Evolutionary conservation across 2,888 invertebrate species (phyloP).

Genomic region (Hirudinaria manillensis): DNA sequence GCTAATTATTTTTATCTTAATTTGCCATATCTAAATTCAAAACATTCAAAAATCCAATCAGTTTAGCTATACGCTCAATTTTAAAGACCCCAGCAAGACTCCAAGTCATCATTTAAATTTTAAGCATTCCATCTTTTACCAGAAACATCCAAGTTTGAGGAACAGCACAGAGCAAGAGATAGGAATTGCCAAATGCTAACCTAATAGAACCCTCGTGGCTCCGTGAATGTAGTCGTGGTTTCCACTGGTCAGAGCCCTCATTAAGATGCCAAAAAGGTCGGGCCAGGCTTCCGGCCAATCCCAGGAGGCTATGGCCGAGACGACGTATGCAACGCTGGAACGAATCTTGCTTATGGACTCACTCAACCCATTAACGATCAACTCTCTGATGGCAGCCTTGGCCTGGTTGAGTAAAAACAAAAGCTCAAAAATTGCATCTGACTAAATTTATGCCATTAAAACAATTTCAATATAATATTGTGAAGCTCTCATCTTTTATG

Average conservation of each 20-base stretch:
- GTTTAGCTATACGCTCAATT: too few species aligned
- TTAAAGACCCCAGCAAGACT: too few species aligned
- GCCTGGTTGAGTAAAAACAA: constrained; percentile 48
- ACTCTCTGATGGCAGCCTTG: constrained; percentile 63
- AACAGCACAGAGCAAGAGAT: too few species aligned
- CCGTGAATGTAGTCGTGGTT: constrained; percentile 62
- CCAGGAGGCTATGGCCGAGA: constrained; percentile 67
- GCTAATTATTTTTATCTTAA: too few species aligned
- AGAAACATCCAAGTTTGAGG: too few species aligned
- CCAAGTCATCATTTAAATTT: too few species aligned
- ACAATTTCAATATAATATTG: too few species aligned
- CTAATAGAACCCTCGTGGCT: constrained; percentile 66
- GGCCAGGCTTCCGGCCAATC: constrained; percentile 72
- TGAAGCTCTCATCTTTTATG: too few species aligned
- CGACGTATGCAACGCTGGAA: constrained; percentile 66
- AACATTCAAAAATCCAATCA: too few species aligned
- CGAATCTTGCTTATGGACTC: constrained; percentile 67
- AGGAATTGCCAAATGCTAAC: constrained; percentile 41
- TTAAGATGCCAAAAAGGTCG: constrained; percentile 64
- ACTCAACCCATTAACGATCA: constrained; percentile 63
- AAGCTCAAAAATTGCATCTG: neutral
- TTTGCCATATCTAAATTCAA: too few species aligned
- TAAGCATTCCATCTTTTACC: too few species aligned
- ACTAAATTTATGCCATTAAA: neutral
- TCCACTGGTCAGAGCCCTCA: constrained; percentile 61